Evolutionary conservation across 2,888 invertebrate species (phyloP).

Genomic region (Torymus auratus): DNA sequence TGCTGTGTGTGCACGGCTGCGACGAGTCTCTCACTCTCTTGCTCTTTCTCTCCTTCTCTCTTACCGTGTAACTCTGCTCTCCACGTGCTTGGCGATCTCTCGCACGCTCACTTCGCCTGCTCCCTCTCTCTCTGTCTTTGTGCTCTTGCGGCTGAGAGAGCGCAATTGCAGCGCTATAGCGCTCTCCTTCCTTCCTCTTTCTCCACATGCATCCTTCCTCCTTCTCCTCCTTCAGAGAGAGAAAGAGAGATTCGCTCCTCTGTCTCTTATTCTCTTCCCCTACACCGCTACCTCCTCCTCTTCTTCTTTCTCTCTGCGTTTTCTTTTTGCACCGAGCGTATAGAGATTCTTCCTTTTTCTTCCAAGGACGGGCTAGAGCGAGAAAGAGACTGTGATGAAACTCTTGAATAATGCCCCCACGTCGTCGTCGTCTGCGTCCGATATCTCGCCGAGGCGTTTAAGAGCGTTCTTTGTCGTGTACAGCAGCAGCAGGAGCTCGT

Average conservation of each 20-base stretch:
- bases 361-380: constrained; percentile 52
- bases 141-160: constrained; percentile 8
- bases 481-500: no score
- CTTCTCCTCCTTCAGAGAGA: neutral
- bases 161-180: no score
- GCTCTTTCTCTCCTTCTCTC: constrained; percentile 18
- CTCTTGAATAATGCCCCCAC: constrained; percentile 41
- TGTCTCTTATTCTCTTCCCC: constrained; percentile 10
- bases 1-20: no score
- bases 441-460: constrained; percentile 4
- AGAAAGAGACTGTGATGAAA: constrained; percentile 28
- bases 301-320: constrained; percentile 1
- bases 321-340: constrained; percentile 18
- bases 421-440: neutral
- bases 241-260: constrained; percentile 11
- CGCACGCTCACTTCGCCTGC: neutral
- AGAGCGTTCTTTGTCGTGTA: neutral
- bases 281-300: neutral
- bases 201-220: constrained; percentile 8
- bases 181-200: constrained; percentile 3
- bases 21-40: constrained; percentile 23
- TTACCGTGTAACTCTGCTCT: neutral
- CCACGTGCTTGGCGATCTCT: constrained; percentile 26
- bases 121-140: constrained; percentile 14
- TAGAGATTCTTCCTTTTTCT: constrained; percentile 20